Base-by-base conservation (phyloP, 2,797 vertebrate genomes). In the Thalassophryne amazonica region DNA sequence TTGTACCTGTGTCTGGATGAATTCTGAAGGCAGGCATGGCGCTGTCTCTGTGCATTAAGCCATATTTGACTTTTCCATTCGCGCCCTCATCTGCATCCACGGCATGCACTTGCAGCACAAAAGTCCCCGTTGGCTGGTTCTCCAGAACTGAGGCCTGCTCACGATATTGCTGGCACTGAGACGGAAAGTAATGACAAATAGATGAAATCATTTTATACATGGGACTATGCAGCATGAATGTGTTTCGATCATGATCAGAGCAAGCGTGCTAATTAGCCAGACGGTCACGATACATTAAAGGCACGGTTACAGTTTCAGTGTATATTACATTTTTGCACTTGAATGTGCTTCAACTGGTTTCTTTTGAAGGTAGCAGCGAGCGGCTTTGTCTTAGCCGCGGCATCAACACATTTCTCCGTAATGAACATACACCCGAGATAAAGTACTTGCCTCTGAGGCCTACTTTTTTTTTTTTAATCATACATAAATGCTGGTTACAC, bases 21-120 rank as follows among this genome's bases (percentile, higher is more conserved):
- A 96, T 92, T 73, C 79, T 92, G 83, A 96, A 95, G 22, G 93
- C 89, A 18, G 94, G 93, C 21, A 91, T 76, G 39, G 88, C 78
- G 58, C 92, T 92, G 87, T 92, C 92, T 88, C 93, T 90, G 75
- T 94, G 93, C 91, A 96, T 92, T 84, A 96, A 82, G 70, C 94
- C 92, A 10, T 95, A 96, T 78, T 92, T 94, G 75, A 96, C 94
- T 89, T 91, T 71, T 63, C 94, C 93, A 78, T 94, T 96, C 73
- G 86, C 86, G 71, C 94, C 94, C 76, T 93, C 93, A 79, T 96
- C 94, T 62, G 91, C 93, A 80, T 96, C 94, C 73, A 84, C 86
- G 1, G 94, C 94, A 60, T 94, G 92, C 37, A 95, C 91, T 84
- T 92, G 92, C 63, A 95, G 84, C 50, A 95, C 93, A 55, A 91